Evolutionary conservation across 2,888 invertebrate species (phyloP), one percentile per base, ranked within the genome.

Genomic region (Hoplodrina blanda): DNA sequence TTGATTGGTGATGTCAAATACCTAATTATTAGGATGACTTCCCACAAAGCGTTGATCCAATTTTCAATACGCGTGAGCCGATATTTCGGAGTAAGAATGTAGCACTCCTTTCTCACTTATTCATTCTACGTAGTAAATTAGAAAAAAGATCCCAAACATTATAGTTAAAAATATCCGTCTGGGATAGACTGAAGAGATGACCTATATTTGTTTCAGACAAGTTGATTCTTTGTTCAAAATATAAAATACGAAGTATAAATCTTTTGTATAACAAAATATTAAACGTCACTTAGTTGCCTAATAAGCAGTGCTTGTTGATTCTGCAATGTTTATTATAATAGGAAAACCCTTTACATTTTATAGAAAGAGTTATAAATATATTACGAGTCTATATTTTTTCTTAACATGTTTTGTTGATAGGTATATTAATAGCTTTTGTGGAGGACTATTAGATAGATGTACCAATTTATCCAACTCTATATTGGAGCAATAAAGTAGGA

Each of bases 331-430:
- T 73, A 63, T 69, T 69, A 49, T 61, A 71, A 50, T 63, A 56
- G 44, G 44, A 44, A 63, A 65, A 72, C 20, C 66, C 55, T 71
- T 82, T 69, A 69, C 44, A 68, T 69, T 61, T 69, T 77, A 74
- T 80, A 68, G 69, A 69, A 69, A 80, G 57, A 73, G 55, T 74
- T 72, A 69, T 72, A 68, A 25, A 55, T 53, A 65, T 57, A 69
- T 60, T 68, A 69, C 53, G 79, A 77, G 73, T 80, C 69, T 81
- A 73, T 81, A 82, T 82, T 76, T 72, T 73, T 81, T 55, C 69
- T 66, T 70, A 67, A 60, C 49, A 62, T 72, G 66, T 71, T 71
- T 75, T 74, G 63, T 81, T 72, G 56, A 63, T 73, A 68, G 62
- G 59, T 80, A 77, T 69, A 77, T 69, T 56, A 64, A 71, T 73